A percentile compares a stretch with the other conserved stretches of the same genome.
Conservation (phyloP, 1,140 invertebrate species). For the Galleria mellonella region DNA sequence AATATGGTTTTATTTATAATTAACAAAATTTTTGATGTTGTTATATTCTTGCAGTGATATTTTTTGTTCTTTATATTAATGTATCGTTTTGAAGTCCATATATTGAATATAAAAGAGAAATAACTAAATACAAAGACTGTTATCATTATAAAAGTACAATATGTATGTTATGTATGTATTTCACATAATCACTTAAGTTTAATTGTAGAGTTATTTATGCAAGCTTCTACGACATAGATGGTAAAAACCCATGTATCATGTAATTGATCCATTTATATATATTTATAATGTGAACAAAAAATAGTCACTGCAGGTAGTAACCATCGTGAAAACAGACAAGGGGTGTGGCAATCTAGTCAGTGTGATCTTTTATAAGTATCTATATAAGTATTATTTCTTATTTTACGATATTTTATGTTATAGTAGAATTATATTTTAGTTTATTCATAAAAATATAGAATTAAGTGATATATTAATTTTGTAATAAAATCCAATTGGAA, state of each 20-base stretch:
- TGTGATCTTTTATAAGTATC: constrained; percentile 62
- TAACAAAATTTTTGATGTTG: constrained; percentile 9
- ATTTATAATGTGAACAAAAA: constrained; percentile 7
- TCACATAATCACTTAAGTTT: too few relatives aligned
- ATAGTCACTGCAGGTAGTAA: constrained; percentile 1
- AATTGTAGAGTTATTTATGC: too few relatives aligned
- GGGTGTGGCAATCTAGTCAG: constrained; percentile 72
- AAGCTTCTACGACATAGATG: too few relatives aligned
- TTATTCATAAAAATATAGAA: background rate
- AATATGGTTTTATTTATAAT: constrained; percentile 6
- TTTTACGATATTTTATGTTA: constrained; percentile 12
- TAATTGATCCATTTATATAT: constrained; percentile 10
- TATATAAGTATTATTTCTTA: constrained; percentile 24
- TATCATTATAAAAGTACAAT: too few relatives aligned
- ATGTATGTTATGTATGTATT: too few relatives aligned
- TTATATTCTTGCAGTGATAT: background rate
- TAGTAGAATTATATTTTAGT: constrained; percentile 1
- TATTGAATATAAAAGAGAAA: too few relatives aligned
- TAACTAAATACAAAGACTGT: too few relatives aligned
- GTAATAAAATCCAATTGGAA: constrained; percentile 10
- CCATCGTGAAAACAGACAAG: constrained; percentile 43
- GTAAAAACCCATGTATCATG: too few relatives aligned
- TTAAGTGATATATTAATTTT: constrained; percentile 13
- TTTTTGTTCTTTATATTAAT: too few relatives aligned
- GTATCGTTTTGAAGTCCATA: too few relatives aligned